A percentile compares a stretch with the other conserved stretches of the same genome.
Evolutionary conservation across 2,113 vertebrate species (phyloP).

Genomic region (Hydrolagus affinis): DNA sequence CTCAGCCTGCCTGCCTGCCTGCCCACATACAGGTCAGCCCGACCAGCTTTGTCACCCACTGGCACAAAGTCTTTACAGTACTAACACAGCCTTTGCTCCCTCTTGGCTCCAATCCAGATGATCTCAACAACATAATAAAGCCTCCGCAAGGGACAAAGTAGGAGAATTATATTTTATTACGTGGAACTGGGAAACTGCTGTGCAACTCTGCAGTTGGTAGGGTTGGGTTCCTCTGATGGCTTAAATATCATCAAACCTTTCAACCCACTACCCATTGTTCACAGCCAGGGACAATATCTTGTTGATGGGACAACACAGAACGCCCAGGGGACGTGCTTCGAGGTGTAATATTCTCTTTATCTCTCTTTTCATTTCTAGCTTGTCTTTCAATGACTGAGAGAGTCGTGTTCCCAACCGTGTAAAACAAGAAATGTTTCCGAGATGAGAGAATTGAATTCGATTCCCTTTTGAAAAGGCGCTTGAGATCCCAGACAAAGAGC

Average conservation of each 20-base stretch:
- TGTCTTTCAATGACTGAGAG: too few relatives aligned
- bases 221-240: neutral
- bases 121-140: too few relatives aligned
- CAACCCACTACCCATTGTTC: neutral
- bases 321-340: neutral
- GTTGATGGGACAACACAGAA: neutral
- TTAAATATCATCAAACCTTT: neutral
- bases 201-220: too few relatives aligned
- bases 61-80: too few relatives aligned
- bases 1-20: too few relatives aligned
- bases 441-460: neutral
- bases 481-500: neutral
- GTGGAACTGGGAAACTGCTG: too few relatives aligned
- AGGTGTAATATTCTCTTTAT: neutral
- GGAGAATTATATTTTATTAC: too few relatives aligned
- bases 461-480: neutral
- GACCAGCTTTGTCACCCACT: too few relatives aligned
- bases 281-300: conserved; percentile 5
- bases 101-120: too few relatives aligned
- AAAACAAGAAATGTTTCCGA: conserved; percentile 11
- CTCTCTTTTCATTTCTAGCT: neutral
- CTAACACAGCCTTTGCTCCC: too few relatives aligned
- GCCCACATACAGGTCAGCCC: too few relatives aligned
- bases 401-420: neutral
- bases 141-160: too few relatives aligned